Base-by-base conservation (phyloP, 2,113 vertebrate species). In the Leptocoma aspasia region DNA sequence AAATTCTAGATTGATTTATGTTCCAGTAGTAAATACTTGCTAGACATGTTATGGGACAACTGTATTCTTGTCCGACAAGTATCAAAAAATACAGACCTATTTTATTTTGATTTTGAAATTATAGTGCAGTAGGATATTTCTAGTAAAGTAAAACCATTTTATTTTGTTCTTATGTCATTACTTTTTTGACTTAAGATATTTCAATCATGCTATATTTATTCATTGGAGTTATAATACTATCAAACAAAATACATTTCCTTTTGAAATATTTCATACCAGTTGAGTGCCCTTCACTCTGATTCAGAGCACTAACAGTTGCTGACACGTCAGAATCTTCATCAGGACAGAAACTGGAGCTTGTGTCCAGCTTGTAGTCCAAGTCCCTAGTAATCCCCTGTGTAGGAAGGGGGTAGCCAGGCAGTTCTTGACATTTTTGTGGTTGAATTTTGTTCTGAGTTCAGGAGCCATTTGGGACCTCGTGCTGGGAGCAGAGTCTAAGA, bases 21-120 rank as follows among this genome's bases (percentile, higher is more conserved):
- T 86, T 92, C 20, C 27, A 26, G 39, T 54, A 50, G 30, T 42
- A 77, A 70, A 63, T 14, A 54, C 13, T 30, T 73, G 24, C 39
- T 69, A 80, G 52, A 26, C 24, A 6, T n/a, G 5, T 49, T 57
- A 53, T 53, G 39, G 9, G 19, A 35, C 11, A 45, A 1, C 63
- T 88, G 15, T n/a, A 5, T 50, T 72, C 13, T 69, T 82, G 31
- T 76, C 47, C 82, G 54, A 47, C 16, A 73, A 76, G 13, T 42
- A 54, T 79, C 2, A 72, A 82, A 78, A 89, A 82, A 50, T 16
- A 37, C 11, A 52, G 24, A 71, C 18, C 11, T 80, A 7, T 86
- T 94, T 82, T 72, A 15, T 27, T 78, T 73, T 64, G 23, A 49
- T 61, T 91, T 95, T 75, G 35, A 82, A 84, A 64, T 76, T 24